phyloP scores from a whole-genome alignment of 1,140 invertebrate species.

The Pogonomyrmex barbatus region DNA sequence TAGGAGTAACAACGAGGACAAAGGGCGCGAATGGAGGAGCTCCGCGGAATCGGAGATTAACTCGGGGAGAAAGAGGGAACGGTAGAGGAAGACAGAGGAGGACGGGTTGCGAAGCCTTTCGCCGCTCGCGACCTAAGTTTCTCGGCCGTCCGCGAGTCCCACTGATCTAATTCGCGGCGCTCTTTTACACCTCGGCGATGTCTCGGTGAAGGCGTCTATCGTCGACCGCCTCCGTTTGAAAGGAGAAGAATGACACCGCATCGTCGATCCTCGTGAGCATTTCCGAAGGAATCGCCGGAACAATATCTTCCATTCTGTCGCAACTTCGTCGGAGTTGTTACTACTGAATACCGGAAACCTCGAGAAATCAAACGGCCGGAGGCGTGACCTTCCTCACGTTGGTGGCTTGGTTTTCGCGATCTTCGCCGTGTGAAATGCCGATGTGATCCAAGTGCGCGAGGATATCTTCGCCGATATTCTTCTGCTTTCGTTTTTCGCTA shows the following conservation, averaged over 20 bases:
- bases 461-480: too few species aligned
- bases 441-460: constrained; percentile 14
- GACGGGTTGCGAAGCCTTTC: constrained; percentile 51
- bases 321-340: background rate
- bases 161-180: constrained; percentile 71
- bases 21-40: background rate
- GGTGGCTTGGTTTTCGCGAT: background rate
- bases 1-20: background rate
- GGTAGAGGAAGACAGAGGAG: constrained; percentile 42
- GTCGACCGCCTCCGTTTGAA: background rate
- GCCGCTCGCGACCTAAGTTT: constrained; percentile 64
- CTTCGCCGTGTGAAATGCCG: background rate
- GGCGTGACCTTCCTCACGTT: background rate
- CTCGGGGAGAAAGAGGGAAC: background rate
- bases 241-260: background rate
- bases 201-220: constrained; percentile 29
- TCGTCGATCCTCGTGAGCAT: background rate
- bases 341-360: background rate
- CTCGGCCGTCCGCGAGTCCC: constrained; percentile 68
- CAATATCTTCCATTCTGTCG: background rate
- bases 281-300: background rate
- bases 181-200: constrained; percentile 32
- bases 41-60: background rate
- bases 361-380: background rate
- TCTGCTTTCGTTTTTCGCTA: background rate